Evolutionary conservation across 2,888 invertebrate species (phyloP).

Genomic region (Campoletis raptor): DNA sequence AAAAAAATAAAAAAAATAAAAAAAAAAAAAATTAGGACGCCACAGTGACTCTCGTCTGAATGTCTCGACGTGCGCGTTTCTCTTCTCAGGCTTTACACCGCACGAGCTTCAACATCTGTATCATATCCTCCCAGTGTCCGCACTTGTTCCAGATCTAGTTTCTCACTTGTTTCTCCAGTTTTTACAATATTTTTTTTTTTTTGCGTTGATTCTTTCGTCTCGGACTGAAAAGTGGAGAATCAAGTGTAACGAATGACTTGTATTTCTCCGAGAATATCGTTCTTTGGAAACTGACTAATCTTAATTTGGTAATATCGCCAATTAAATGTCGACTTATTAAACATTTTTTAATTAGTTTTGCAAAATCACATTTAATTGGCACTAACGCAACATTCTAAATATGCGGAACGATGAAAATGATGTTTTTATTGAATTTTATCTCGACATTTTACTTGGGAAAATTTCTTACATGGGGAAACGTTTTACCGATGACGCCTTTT

Average conservation of each 20-base stretch:
- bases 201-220: conserved; percentile 9
- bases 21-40: conserved; percentile 63
- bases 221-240: conserved; percentile 10
- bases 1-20: conserved; percentile 56
- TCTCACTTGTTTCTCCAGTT: conserved; percentile 49
- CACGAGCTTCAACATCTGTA: conserved; percentile 36
- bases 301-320: neutral
- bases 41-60: conserved; percentile 54
- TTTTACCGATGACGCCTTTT: neutral
- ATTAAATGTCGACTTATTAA: neutral
- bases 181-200: conserved; percentile 27
- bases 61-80: conserved; percentile 55
- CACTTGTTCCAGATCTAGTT: conserved; percentile 57
- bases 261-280: conserved; percentile 3
- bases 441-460: neutral
- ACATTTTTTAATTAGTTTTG: neutral
- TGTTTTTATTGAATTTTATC: neutral
- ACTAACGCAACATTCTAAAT: neutral
- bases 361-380: neutral
- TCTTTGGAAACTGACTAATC: neutral
- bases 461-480: too few relatives aligned
- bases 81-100: conserved; percentile 50
- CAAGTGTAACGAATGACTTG: neutral
- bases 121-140: conserved; percentile 26
- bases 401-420: neutral